A percentile compares a stretch with the other conserved stretches of the same genome.
Conservation (phyloP, 1,140 invertebrate species). For the Eufriesea mexicana region DNA sequence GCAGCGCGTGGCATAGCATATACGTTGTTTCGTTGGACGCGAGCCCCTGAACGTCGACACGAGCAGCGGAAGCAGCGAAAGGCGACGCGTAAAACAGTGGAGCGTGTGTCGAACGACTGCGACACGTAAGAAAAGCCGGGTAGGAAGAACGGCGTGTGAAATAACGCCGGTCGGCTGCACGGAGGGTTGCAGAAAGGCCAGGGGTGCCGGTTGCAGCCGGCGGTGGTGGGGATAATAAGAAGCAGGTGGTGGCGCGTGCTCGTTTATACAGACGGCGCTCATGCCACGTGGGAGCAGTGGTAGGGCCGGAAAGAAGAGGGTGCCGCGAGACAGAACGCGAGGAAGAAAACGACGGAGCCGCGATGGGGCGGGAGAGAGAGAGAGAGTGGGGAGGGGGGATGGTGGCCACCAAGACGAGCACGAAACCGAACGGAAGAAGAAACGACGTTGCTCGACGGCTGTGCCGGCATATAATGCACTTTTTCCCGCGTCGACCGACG, state of each 20-base stretch:
- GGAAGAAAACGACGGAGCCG: not conserved
- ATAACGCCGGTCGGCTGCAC: conserved; percentile 47
- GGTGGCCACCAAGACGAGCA: conserved; percentile 15
- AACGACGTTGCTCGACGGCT: conserved; percentile 44
- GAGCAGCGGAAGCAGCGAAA: not conserved
- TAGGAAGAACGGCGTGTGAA: conserved; percentile 53
- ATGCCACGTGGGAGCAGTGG: conserved; percentile 63
- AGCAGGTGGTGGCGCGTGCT: conserved; percentile 72
- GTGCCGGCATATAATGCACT: conserved; percentile 43
- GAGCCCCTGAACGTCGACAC: not conserved
- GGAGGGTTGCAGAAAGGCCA: conserved; percentile 45
- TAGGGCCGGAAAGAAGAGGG: conserved; percentile 44
- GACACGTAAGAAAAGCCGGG: conserved; percentile 14
- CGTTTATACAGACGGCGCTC: conserved; percentile 65
- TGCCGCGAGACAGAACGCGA: not conserved
- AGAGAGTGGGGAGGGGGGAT: not conserved
- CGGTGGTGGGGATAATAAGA: conserved; percentile 67
- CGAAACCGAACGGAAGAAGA: conserved; percentile 37
- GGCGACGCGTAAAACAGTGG: not conserved
- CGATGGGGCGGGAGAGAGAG: not conserved
- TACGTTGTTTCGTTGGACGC: no score
- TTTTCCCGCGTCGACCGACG: conserved; percentile 26
- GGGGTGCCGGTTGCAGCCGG: conserved; percentile 49
- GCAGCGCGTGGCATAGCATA: no score
- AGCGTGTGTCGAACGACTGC: not conserved